phyloP scores from a whole-genome alignment of 2,113 vertebrate genomes.

The Gymnobelideus leadbeateri region DNA sequence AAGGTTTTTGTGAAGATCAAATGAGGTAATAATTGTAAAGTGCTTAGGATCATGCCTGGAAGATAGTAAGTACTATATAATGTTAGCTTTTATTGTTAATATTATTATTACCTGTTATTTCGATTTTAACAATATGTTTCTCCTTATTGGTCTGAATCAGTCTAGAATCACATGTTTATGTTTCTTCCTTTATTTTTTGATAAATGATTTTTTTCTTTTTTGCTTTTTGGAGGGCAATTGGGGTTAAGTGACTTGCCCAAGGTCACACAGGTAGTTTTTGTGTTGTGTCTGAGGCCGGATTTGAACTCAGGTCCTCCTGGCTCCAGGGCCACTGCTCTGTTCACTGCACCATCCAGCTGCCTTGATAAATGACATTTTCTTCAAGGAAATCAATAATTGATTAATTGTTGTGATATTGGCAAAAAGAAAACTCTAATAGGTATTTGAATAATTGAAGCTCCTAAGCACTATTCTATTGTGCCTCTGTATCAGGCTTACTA shows the following conservation, averaged over 20 bases:
- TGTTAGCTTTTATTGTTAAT: neutral
- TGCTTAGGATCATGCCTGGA: neutral
- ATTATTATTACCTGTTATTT: constrained; percentile 1
- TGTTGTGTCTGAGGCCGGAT: no score
- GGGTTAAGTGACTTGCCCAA: no score
- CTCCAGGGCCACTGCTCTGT: no score
- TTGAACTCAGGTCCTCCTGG: no score
- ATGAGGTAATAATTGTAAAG: neutral
- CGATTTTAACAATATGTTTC: neutral
- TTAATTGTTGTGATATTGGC: neutral
- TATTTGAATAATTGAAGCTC: neutral
- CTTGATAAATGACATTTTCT: neutral
- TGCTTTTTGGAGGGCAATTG: no score
- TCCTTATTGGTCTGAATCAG: neutral
- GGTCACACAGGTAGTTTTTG: no score
- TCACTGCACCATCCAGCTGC: no score
- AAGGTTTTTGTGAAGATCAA: neutral
- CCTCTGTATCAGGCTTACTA: neutral
- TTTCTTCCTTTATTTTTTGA: neutral
- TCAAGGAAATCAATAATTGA: neutral
- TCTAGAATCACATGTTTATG: neutral
- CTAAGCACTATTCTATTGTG: neutral
- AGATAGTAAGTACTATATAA: neutral
- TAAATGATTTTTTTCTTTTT: neutral
- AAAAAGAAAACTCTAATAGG: neutral